Conservation (phyloP, 2,113 vertebrate genomes). For the Onychostoma macrolepis region DNA sequence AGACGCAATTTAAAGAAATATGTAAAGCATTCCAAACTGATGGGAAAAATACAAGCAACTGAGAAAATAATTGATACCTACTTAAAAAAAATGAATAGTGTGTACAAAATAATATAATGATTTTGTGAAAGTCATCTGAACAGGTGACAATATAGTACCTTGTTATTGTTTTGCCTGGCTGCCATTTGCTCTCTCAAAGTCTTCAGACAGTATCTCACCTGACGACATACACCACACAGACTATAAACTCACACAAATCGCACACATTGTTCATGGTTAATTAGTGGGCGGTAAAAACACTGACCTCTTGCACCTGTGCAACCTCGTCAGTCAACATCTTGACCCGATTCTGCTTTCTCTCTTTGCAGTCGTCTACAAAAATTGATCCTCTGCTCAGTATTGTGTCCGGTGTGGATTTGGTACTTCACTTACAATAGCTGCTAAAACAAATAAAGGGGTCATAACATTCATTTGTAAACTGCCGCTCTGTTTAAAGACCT, state of each 20-base stretch:
- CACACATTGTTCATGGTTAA: background rate
- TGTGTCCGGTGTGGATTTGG: background rate
- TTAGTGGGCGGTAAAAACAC: background rate
- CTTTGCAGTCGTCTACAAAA: background rate
- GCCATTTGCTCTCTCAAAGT: constrained; percentile 79
- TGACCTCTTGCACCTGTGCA: constrained; percentile 86
- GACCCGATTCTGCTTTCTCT: constrained; percentile 72
- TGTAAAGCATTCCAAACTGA: background rate
- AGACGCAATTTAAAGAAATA: background rate
- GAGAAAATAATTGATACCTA: background rate
- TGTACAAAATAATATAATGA: background rate
- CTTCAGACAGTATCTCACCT: constrained; percentile 81
- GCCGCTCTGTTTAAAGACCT: background rate
- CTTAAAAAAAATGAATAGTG: background rate
- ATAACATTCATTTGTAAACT: background rate
- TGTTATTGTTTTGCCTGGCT: constrained; percentile 70
- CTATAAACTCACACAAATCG: background rate
- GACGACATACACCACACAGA: constrained; percentile 22
- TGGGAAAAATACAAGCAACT: background rate
- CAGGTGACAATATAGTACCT: constrained; percentile 55
- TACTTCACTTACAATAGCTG: background rate
- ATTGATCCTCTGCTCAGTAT: background rate
- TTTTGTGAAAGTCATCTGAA: background rate
- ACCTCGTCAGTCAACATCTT: constrained; percentile 86
- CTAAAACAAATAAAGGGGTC: background rate